A percentile compares a stretch with the other conserved stretches of the same genome.
These are phyloP conservation scores for Thereva nobilitata DNA, from an alignment of 2,888 invertebrate species.

Conservation along the genomic window DNA sequence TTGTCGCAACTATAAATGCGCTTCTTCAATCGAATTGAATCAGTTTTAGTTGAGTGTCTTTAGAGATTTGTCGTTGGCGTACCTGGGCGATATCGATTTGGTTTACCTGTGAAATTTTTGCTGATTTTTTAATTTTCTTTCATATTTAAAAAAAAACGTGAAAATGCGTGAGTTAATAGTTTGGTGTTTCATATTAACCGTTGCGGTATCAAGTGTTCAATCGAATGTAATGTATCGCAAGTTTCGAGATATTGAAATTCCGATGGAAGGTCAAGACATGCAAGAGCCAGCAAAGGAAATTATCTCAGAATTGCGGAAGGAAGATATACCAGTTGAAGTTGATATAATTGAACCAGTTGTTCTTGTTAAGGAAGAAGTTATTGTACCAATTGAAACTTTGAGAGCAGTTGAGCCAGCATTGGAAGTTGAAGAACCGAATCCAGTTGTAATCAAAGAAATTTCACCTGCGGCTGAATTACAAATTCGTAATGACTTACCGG, in stretches of 20 bases:
- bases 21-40: slow-evolving; percentile 26
- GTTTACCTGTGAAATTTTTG: neutral
- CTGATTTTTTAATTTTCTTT: neutral
- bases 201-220: slow-evolving; percentile 15
- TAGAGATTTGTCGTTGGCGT: neutral
- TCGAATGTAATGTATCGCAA: slow-evolving; percentile 18
- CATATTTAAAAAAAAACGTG: too few species aligned
- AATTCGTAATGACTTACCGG: slow-evolving; percentile 10
- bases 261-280: neutral
- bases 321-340: slow-evolving; percentile 15
- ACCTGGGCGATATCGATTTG: neutral
- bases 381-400: slow-evolving; percentile 7
- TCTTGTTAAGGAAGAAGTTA: slow-evolving; percentile 13
- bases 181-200: slow-evolving; percentile 16
- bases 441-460: slow-evolving; percentile 11
- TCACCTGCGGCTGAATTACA: neutral
- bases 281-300: slow-evolving; percentile 10
- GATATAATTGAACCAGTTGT: slow-evolving; percentile 24
- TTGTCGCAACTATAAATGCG: slow-evolving; percentile 37
- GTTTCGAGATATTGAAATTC: slow-evolving; percentile 8
- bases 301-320: slow-evolving; percentile 8
- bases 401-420: neutral
- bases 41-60: slow-evolving; percentile 17
- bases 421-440: neutral
- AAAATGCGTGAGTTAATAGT: slow-evolving; percentile 22